Evolutionary conservation across 2,113 vertebrate genomes (phyloP), one percentile per base, ranked within the genome.

Genomic region (Tragelaphus imberbis): DNA sequence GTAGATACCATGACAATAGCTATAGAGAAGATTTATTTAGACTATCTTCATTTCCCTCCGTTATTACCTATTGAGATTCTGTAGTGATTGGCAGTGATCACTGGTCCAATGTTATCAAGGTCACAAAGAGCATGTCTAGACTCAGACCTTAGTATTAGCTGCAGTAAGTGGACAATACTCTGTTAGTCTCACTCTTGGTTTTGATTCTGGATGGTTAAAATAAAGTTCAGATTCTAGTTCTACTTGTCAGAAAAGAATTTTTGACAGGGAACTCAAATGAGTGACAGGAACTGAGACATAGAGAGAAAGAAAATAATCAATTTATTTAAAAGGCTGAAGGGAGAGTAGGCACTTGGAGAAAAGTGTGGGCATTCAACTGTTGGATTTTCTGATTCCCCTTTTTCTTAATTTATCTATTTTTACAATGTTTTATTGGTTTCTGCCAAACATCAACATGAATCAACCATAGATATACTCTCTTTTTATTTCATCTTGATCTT

Each of bases 91-190:
- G 3, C 28, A 86, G 21, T 63, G 16, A 63, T 90, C 11, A 68
- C 19, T 89, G 55, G n/a, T 27, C 28, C 2, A 51, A 9, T 88
- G 13, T 2, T 61, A 36, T 82, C 17, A 79, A 1, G 19, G 58
- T 90, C 80, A 19, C 2, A 40, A 5, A 88, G 14, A 87, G 36
- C 5, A 47, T 4, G 40, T 49, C 23, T 28, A 25, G 11, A 81
- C 53, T 27, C 6, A 63, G 1, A 12, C 27, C 11, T 71, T 84
- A 13, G 17, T 89, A 2, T 17, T 94, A 14, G n/a, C 40, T 49
- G 25, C 5, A 21, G 0, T 81, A 51, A 88, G 0, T 79, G 0
- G 0, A 49, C 1, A 63, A 49, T 5, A 59, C 2, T 53, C 2
- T 58, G 2, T 65, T 61, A 6, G 4, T 80, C 36, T 85, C 49